Conservation (phyloP, 2,888 invertebrate species). For the Amiota minor region DNA sequence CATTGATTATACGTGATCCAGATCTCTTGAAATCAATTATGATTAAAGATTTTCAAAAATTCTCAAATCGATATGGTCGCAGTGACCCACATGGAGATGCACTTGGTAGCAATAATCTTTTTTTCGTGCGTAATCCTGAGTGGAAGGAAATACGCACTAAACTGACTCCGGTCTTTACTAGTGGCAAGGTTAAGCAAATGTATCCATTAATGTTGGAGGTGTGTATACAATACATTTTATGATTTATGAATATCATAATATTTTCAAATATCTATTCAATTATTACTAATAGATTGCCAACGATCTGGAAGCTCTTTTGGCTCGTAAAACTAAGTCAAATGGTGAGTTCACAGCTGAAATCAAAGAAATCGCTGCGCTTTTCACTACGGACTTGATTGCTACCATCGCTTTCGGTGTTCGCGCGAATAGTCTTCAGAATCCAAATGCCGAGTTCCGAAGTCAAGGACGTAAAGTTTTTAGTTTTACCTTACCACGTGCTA, state of each 20-base stretch:
- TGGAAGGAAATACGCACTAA: slow-evolving; percentile 74
- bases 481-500: slow-evolving; percentile 51
- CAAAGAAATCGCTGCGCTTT: slow-evolving; percentile 65
- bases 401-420: slow-evolving; percentile 69
- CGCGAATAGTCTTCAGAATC: slow-evolving; percentile 67
- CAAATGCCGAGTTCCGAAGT: slow-evolving; percentile 65
- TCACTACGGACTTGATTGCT: slow-evolving; percentile 70
- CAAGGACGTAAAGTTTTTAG: slow-evolving; percentile 57
- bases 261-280: no score
- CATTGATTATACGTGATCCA: slow-evolving; percentile 72
- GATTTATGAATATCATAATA: background rate
- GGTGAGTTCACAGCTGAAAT: slow-evolving; percentile 54
- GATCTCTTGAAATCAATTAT: slow-evolving; percentile 73
- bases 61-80: slow-evolving; percentile 63
- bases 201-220: slow-evolving; percentile 69
- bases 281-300: slow-evolving; percentile 53
- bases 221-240: background rate
- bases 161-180: slow-evolving; percentile 74
- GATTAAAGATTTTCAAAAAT: slow-evolving; percentile 74
- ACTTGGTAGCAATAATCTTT: slow-evolving; percentile 72
- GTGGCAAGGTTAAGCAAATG: slow-evolving; percentile 72
- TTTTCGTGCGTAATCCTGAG: slow-evolving; percentile 72
- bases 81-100: slow-evolving; percentile 69
- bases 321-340: slow-evolving; percentile 14
- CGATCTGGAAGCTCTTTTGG: slow-evolving; percentile 58